phyloP scores from a whole-genome alignment of 2,797 vertebrate genomes.

The Spizella passerina region DNA sequence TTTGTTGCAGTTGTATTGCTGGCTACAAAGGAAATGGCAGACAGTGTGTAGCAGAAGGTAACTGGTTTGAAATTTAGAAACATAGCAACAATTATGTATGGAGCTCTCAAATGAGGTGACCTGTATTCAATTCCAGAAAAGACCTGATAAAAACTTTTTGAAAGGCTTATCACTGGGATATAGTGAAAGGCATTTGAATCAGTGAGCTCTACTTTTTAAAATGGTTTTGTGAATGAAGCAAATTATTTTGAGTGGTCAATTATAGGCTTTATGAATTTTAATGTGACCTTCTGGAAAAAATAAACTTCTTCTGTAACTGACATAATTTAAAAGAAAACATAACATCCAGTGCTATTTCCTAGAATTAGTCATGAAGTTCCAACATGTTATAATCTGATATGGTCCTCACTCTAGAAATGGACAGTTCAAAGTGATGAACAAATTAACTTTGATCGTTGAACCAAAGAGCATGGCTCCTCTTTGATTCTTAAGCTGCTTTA shows the following conservation, averaged over 20 bases:
- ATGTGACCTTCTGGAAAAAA: background rate
- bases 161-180: background rate
- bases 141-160: background rate
- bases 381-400: background rate
- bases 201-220: background rate
- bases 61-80: background rate
- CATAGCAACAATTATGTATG: background rate
- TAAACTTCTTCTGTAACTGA: background rate
- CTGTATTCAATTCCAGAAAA: background rate
- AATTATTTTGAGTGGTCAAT: background rate
- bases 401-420: background rate
- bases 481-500: slow-evolving; percentile 14
- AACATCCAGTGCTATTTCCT: background rate
- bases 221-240: background rate
- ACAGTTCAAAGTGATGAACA: background rate
- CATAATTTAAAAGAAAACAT: background rate
- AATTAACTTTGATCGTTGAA: background rate
- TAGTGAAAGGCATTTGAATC: background rate
- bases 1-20: slow-evolving; percentile 90
- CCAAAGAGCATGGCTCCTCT: background rate
- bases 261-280: background rate
- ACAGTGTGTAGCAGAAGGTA: slow-evolving; percentile 94
- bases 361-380: background rate
- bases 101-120: background rate
- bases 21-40: slow-evolving; percentile 95